Percentiles rank a stretch among this genome's conserved stretches.
Evolutionary conservation across 2,113 vertebrate species (phyloP).

Genomic region (Uria lomvia): DNA sequence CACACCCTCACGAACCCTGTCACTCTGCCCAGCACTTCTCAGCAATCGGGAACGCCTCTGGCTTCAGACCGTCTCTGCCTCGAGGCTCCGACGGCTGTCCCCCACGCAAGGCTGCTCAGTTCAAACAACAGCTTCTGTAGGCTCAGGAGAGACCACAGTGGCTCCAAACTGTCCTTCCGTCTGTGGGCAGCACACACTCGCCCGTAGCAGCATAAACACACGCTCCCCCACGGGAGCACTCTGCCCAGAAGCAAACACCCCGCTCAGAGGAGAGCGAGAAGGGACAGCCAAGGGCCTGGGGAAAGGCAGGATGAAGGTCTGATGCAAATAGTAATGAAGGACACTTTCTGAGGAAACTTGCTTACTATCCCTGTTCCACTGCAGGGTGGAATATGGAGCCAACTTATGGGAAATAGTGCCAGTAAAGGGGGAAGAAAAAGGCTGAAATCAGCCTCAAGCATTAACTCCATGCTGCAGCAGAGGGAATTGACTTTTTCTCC

Average conservation of each 20-base stretch:
- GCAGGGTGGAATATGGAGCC: neutral
- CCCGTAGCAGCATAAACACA: neutral
- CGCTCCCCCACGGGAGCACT: fast-evolving
- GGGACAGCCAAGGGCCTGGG: neutral
- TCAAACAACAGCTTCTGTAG: neutral
- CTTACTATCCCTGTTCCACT: neutral
- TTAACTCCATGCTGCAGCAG: neutral
- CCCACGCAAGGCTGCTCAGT: neutral
- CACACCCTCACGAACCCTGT: fast-evolving
- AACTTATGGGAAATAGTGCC: neutral
- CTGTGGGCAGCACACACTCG: fast-evolving
- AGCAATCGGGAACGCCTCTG: neutral
- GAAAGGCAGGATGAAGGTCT: neutral
- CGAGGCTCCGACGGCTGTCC: fast-evolving
- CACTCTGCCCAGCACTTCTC: neutral
- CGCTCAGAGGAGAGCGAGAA: fast-evolving
- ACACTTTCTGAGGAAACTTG: neutral
- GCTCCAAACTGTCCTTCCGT: neutral
- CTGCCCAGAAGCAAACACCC: neutral
- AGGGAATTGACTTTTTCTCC: neutral
- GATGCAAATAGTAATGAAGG: neutral
- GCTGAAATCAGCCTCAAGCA: neutral
- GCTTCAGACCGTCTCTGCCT: neutral
- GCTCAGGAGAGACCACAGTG: neutral
- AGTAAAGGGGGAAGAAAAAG: neutral